Base-by-base conservation (phyloP, 2,797 vertebrate species). In the Dicrostonyx torquatus region DNA sequence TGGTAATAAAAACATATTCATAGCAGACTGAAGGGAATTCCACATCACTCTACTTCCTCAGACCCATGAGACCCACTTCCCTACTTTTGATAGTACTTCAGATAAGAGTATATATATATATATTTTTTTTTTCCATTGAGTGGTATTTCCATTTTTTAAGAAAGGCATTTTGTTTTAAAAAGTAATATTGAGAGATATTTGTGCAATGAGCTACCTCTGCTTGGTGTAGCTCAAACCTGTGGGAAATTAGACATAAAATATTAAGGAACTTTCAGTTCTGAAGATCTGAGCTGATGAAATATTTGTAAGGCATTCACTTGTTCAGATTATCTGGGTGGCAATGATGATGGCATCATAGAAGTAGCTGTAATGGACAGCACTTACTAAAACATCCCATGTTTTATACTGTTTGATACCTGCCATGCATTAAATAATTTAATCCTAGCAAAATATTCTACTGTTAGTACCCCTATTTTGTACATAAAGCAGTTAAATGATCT, bases 151-250 rank as follows among this genome's bases (percentile, higher is more conserved):
- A 58, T 58, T 58, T 7, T 68, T n/a, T 68, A 68, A 22, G 18
- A 72, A 40, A 45, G 1, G 60, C 80, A 87, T 58, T 70, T 94
- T 83, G 83, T 77, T 94, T 95, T 75, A 50, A 87, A 80, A 43
- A 64, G 8, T 58, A 53, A 18, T 29, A 76, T 82, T 89, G 45
- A 40, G 17, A 93, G n/a, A 66, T 29, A 45, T 29, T 85, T 72
- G 89, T 88, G 37, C 34, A 40, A 15, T 37, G 58, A 84, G 29
- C 43, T 95, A 80, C 3, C 20, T 72, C 79, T 78, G 8, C 2
- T 10, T n/a, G 1, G 7, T 85, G 13, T 13, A 89, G 13, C 45
- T 93, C 73, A 91, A 87, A 29, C 7, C 17, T 68, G 2, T 58
- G 62, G 55, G 29, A 11, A 76, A 20, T 34, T 43, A 62, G 62